phyloP scores from a whole-genome alignment of 2,797 vertebrate species.

The Diceros bicornis region DNA sequence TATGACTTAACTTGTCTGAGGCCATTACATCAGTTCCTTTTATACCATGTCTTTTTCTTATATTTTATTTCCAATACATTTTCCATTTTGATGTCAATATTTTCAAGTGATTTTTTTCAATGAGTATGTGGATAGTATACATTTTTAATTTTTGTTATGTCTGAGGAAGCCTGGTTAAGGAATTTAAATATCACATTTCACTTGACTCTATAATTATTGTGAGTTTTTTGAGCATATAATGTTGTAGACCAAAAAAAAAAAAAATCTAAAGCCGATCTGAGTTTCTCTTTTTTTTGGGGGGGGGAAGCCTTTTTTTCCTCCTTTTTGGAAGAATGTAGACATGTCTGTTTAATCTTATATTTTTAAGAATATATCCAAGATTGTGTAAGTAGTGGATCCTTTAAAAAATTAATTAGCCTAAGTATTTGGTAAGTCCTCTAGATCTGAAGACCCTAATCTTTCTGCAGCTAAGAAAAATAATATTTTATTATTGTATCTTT shows the following conservation, averaged over 20 bases:
- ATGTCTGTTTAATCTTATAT: conserved; percentile 27
- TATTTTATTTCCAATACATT: conserved; percentile 46
- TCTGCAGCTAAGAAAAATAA: neutral
- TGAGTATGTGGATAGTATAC: neutral
- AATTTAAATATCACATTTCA: conserved; percentile 31
- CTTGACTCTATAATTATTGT: neutral
- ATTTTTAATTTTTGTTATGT: conserved; percentile 16
- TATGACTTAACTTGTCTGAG: neutral
- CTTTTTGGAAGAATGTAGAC: conserved; percentile 7
- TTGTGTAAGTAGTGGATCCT: neutral
- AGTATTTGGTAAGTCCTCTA: neutral
- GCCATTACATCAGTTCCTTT: conserved; percentile 3
- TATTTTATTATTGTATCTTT: neutral
- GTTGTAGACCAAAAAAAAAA: conserved; percentile 11
- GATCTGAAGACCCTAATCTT: neutral
- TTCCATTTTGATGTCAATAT: conserved; percentile 41
- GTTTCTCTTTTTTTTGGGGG: neutral
- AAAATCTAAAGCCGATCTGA: neutral
- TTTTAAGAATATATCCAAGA: conserved; percentile 28
- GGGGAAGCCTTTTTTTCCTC: neutral
- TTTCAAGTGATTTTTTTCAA: conserved; percentile 38
- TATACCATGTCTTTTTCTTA: neutral
- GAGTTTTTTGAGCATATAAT: neutral
- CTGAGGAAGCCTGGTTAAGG: neutral
- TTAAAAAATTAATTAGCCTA: neutral